Conservation (phyloP, 2,888 invertebrate genomes). For the Eulithis testata region DNA sequence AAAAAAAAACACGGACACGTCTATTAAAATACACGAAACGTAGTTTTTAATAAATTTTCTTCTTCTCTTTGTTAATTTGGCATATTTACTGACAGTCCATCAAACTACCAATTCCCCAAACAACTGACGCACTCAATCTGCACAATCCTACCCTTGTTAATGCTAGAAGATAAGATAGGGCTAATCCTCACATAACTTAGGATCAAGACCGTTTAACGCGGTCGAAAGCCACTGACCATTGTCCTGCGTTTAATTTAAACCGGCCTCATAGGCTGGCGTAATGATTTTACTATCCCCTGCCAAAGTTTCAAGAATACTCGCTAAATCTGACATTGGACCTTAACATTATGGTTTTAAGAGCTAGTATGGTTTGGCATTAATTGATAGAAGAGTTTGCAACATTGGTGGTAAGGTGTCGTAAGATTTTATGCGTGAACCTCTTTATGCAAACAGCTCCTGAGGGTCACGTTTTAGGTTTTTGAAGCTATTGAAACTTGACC, state of each 20-base stretch:
- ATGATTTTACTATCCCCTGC: slow-evolving; percentile 73
- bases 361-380: slow-evolving; percentile 34
- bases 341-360: slow-evolving; percentile 37
- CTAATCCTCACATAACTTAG: slow-evolving; percentile 84
- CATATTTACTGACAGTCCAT: slow-evolving; percentile 23
- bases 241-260: slow-evolving; percentile 82
- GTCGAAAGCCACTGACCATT: slow-evolving; percentile 77
- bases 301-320: slow-evolving; percentile 42
- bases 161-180: slow-evolving; percentile 77
- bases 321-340: slow-evolving; percentile 17
- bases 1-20: too few species aligned
- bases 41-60: too few species aligned
- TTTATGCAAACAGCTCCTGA: slow-evolving; percentile 79
- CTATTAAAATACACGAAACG: too few species aligned
- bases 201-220: slow-evolving; percentile 73
- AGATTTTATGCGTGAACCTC: slow-evolving; percentile 79
- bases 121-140: slow-evolving; percentile 41
- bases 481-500: slow-evolving; percentile 77
- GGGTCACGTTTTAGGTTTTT: slow-evolving; percentile 79
- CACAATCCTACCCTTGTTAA: slow-evolving; percentile 62
- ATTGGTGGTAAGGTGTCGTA: slow-evolving; percentile 69
- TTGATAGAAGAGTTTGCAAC: slow-evolving; percentile 28
- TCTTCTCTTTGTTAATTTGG: not conserved
- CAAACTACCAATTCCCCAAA: slow-evolving; percentile 23
- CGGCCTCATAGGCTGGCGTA: slow-evolving; percentile 57